These are phyloP conservation scores for Hydrolagus colliei DNA, from an alignment of 2,797 vertebrate genomes.

Conservation along the genomic window DNA sequence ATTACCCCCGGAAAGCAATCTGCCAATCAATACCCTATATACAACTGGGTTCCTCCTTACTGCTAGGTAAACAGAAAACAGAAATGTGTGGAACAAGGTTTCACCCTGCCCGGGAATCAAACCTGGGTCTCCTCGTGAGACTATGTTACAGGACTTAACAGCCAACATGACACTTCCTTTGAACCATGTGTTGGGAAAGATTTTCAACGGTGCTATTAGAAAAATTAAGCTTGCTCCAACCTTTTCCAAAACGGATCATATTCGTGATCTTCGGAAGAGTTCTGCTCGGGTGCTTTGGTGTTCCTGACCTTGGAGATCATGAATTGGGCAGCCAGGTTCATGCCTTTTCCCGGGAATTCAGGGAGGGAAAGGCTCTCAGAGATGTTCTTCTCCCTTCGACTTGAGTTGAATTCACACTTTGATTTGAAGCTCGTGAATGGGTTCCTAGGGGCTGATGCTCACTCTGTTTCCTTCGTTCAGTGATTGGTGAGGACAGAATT, in stretches of 20 bases:
- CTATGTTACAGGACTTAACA: too few relatives aligned
- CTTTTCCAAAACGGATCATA: slow-evolving; percentile 91
- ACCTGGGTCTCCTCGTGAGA: too few relatives aligned
- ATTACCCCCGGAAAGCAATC: too few relatives aligned
- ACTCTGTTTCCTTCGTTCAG: slow-evolving; percentile 39
- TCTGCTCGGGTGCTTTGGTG: slow-evolving; percentile 53
- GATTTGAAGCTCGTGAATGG: background rate
- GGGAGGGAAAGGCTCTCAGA: slow-evolving; percentile 36
- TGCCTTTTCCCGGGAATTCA: slow-evolving; percentile 43
- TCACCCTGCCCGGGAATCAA: too few relatives aligned
- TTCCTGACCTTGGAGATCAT: slow-evolving; percentile 70
- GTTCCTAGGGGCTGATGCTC: slow-evolving; percentile 35
- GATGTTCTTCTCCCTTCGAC: slow-evolving; percentile 15
- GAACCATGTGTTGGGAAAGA: slow-evolving; percentile 16
- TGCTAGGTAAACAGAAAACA: too few relatives aligned
- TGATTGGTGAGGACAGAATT: slow-evolving; percentile 61
- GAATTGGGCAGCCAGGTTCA: slow-evolving; percentile 87
- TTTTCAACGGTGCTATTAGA: slow-evolving; percentile 34
- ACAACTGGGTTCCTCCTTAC: too few relatives aligned
- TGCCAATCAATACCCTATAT: too few relatives aligned
- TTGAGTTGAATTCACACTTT: background rate
- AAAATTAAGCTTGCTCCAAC: slow-evolving; percentile 60
- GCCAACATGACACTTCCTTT: slow-evolving; percentile 26
- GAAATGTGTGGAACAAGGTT: too few relatives aligned
- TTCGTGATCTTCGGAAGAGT: slow-evolving; percentile 63